These are phyloP conservation scores for Urocynchramus pylzowi DNA, from an alignment of 2,113 vertebrate species.

Conservation along the genomic window DNA sequence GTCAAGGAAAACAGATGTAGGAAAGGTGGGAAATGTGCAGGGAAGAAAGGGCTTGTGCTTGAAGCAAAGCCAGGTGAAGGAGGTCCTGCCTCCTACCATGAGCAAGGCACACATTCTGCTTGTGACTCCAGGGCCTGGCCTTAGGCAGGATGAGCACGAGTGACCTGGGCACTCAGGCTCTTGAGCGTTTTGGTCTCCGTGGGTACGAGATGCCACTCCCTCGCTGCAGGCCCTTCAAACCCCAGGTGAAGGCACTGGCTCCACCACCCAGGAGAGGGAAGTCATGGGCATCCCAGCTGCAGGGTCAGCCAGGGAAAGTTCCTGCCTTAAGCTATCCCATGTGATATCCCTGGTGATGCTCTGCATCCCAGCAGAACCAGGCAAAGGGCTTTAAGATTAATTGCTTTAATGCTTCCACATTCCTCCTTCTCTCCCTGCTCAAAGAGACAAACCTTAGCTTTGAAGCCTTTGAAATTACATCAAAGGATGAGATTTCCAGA, in stretches of 20 bases:
- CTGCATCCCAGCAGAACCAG: not conserved
- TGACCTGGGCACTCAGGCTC: not conserved
- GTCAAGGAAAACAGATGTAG: not conserved
- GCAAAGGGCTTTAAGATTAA: not conserved
- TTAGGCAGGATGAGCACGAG: not conserved
- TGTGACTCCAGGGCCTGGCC: not conserved
- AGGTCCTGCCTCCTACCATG: not conserved
- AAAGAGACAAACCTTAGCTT: constrained; percentile 31
- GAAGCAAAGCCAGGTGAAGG: not conserved
- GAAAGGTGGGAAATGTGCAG: not conserved
- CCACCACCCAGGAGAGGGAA: not conserved
- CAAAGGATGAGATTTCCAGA: constrained; percentile 36
- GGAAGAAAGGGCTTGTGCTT: not conserved
- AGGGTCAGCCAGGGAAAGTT: not conserved
- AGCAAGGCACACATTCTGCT: not conserved
- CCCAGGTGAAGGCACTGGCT: not conserved
- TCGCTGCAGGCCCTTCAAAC: not conserved
- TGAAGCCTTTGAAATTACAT: constrained; percentile 46
- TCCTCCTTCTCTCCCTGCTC: not conserved
- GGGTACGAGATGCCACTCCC: not conserved
- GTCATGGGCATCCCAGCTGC: not conserved
- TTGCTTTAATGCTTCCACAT: not conserved
- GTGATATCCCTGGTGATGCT: not conserved
- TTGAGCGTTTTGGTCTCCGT: not conserved
- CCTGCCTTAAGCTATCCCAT: not conserved